Evolutionary conservation across 2,888 invertebrate species (phyloP).

Genomic region (Octonoba sinensis): DNA sequence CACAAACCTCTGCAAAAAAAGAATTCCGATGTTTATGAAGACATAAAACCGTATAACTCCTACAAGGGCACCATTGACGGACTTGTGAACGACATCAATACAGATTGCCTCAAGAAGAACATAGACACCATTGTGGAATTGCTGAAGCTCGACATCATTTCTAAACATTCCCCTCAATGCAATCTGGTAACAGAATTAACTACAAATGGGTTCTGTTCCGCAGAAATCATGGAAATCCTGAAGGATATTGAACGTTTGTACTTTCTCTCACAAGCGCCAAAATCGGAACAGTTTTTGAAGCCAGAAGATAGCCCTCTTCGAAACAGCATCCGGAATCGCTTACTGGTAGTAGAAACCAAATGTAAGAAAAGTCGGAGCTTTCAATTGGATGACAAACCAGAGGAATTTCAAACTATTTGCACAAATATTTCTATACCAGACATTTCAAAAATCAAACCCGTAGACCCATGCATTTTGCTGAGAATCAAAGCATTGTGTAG

Average conservation of each 20-base stretch:
- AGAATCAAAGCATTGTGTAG: slow-evolving; percentile 10
- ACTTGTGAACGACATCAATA: not conserved
- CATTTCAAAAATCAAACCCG: slow-evolving; percentile 1
- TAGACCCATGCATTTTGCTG: not conserved
- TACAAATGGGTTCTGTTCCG: not conserved
- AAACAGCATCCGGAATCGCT: not conserved
- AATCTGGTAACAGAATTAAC: not conserved
- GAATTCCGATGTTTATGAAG: not conserved
- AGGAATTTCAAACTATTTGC: too few species aligned
- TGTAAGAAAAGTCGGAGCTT: slow-evolving; percentile 33
- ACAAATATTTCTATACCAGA: not conserved
- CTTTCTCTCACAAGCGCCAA: not conserved
- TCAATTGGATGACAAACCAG: not conserved
- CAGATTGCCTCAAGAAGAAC: slow-evolving; percentile 8
- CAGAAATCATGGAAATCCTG: not conserved
- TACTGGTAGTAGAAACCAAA: not conserved
- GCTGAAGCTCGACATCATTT: not conserved
- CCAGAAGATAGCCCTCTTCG: not conserved
- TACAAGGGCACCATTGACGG: not conserved
- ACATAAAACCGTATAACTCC: too few species aligned
- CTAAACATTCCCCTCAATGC: not conserved
- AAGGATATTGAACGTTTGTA: slow-evolving; percentile 17
- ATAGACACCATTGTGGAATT: slow-evolving; percentile 9
- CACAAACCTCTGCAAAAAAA: not conserved
- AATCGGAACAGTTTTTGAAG: not conserved